Conservation (phyloP, 2,113 vertebrate species). For the Bambusicola thoracicus region DNA sequence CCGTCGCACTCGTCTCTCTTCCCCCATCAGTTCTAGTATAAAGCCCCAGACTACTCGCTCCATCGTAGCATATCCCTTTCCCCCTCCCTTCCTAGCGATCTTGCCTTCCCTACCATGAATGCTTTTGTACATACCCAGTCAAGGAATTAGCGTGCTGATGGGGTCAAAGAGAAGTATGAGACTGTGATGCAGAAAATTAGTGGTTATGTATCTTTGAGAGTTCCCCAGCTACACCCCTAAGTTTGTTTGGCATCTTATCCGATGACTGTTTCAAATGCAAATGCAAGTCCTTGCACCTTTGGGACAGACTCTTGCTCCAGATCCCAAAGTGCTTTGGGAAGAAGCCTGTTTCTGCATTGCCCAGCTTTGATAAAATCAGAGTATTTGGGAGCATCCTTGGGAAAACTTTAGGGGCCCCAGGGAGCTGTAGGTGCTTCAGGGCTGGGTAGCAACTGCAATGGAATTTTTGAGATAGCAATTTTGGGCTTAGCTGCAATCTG, state of each 20-base stretch:
- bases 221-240: neutral
- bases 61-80: no score
- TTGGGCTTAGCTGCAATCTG: conserved; percentile 48
- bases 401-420: neutral
- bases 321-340: neutral
- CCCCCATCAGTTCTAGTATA: no score
- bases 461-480: conserved; percentile 44
- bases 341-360: neutral
- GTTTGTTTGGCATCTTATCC: neutral
- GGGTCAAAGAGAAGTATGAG: neutral
- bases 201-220: neutral
- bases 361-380: neutral
- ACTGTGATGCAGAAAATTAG: neutral
- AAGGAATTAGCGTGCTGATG: neutral
- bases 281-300: neutral
- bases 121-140: no score
- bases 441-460: neutral
- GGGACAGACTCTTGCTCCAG: neutral
- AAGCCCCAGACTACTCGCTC: no score
- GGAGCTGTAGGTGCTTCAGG: conserved; percentile 31
- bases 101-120: neutral
- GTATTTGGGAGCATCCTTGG: neutral
- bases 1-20: no score
- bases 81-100: no score
- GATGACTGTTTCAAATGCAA: neutral